Evolutionary conservation across 2,797 vertebrate species (phyloP).

Genomic region (Muraenolepis orangiensis): DNA sequence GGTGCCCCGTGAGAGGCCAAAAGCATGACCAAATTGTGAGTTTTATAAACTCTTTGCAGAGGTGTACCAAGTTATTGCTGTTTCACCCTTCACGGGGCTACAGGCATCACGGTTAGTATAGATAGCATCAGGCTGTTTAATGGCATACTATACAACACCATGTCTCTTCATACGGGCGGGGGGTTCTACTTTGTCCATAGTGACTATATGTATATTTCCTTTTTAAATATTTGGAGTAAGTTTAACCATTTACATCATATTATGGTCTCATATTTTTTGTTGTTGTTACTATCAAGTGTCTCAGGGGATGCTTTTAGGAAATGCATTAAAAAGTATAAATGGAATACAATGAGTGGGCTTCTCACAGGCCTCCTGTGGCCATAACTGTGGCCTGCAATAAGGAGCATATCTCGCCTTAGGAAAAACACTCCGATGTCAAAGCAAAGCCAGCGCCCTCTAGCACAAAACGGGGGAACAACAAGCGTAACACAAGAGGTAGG

Average conservation of each 20-base stretch:
- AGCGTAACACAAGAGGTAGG: conserved; percentile 48
- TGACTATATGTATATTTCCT: conserved; percentile 61
- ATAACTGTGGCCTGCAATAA: not conserved
- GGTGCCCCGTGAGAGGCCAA: not conserved
- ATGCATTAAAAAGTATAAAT: conserved; percentile 12
- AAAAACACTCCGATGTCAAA: conserved; percentile 33
- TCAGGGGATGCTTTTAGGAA: conserved; percentile 61
- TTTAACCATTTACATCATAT: conserved; percentile 71
- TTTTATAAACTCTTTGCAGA: conserved; percentile 48
- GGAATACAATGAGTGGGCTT: not conserved
- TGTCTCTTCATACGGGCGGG: conserved; percentile 59
- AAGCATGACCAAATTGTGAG: conserved; percentile 46
- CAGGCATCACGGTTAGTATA: conserved; percentile 44
- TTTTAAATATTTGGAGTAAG: conserved; percentile 68
- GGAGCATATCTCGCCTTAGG: conserved; percentile 14
- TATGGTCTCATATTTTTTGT: conserved; percentile 66
- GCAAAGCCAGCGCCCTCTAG: conserved; percentile 35
- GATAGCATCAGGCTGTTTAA: conserved; percentile 36
- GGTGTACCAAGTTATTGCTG: conserved; percentile 74
- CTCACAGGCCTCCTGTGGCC: not conserved
- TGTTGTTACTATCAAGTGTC: conserved; percentile 53
- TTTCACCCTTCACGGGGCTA: conserved; percentile 51
- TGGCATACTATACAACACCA: conserved; percentile 35
- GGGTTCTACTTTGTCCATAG: conserved; percentile 58
- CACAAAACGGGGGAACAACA: conserved; percentile 56